Percentiles rank a stretch among this genome's conserved stretches.
Evolutionary conservation across 2,888 invertebrate genomes (phyloP).

Genomic region (Calameuta pallipes): DNA sequence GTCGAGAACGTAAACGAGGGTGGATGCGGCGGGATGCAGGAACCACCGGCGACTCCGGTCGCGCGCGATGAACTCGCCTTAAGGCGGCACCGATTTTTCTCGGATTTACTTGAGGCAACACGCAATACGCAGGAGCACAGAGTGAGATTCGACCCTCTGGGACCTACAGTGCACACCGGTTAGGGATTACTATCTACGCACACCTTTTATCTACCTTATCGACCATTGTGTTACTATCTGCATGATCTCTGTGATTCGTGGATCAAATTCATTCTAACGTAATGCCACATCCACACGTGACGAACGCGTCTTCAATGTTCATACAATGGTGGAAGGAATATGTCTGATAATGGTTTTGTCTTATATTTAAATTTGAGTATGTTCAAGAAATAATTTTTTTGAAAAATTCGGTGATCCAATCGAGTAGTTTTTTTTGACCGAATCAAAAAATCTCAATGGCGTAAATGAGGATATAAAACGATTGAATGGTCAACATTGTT

Average conservation of each 20-base stretch:
- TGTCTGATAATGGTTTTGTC: not conserved
- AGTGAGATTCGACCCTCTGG: slow-evolving; percentile 80
- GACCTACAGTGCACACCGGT: slow-evolving; percentile 75
- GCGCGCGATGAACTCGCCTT: slow-evolving; percentile 83
- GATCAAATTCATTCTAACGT: slow-evolving; percentile 2
- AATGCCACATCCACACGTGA: not conserved
- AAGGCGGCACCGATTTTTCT: slow-evolving; percentile 81
- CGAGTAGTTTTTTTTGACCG: not conserved
- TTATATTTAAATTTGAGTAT: not conserved
- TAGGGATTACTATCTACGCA: slow-evolving; percentile 51
- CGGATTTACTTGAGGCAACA: slow-evolving; percentile 80
- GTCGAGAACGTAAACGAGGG: slow-evolving; percentile 46
- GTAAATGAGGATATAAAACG: not conserved
- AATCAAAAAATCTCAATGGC: too few relatives aligned
- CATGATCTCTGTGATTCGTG: not conserved
- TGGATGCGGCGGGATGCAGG: slow-evolving; percentile 69
- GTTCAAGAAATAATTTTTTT: not conserved
- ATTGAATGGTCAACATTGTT: not conserved
- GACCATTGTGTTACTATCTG: slow-evolving; percentile 5
- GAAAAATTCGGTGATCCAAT: not conserved
- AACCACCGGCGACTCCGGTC: slow-evolving; percentile 81
- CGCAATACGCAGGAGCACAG: slow-evolving; percentile 80
- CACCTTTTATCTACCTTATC: not conserved
- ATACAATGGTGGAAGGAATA: not conserved
- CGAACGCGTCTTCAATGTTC: not conserved